A percentile compares a stretch with the other conserved stretches of the same genome.
Evolutionary conservation across 2,797 vertebrate species (phyloP).

Genomic region (Euthynnus affinis): DNA sequence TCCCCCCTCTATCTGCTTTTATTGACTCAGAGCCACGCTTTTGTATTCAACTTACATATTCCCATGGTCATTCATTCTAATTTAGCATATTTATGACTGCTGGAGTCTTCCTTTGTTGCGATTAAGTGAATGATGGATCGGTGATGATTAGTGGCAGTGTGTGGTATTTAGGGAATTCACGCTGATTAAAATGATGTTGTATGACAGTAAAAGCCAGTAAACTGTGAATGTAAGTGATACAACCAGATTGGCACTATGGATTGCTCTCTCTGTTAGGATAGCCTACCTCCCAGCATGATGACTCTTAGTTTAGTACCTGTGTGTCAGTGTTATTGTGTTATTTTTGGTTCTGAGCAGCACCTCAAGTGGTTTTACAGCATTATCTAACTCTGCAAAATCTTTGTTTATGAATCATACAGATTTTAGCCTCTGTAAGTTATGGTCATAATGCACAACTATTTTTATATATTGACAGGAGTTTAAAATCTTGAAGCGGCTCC

Average conservation of each 20-base stretch:
- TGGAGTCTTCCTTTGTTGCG: constrained; percentile 15
- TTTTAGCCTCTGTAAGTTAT: constrained; percentile 6
- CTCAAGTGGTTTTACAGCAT: constrained; percentile 20
- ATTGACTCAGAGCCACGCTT: constrained; percentile 12
- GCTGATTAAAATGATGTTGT: neutral
- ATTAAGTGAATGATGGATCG: constrained; percentile 19
- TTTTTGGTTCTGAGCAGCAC: constrained; percentile 13
- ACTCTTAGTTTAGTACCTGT: constrained; percentile 18
- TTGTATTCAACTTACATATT: constrained; percentile 12
- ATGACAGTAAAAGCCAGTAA: constrained; percentile 9
- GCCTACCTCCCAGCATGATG: constrained; percentile 15
- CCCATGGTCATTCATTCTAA: constrained; percentile 1
- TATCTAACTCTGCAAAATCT: neutral
- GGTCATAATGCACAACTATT: constrained; percentile 1
- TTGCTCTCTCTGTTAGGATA: neutral
- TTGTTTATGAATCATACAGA: neutral
- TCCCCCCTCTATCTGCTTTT: neutral
- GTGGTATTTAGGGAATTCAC: neutral
- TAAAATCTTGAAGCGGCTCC: neutral
- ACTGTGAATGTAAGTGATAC: constrained; percentile 15
- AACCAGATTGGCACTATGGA: constrained; percentile 3
- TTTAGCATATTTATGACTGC: constrained; percentile 32
- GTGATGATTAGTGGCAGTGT: neutral
- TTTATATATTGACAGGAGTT: neutral
- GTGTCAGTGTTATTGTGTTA: constrained; percentile 8